These are phyloP conservation scores for Choristoneura fumiferana DNA, from an alignment of 1,140 invertebrate genomes.

Conservation along the genomic window DNA sequence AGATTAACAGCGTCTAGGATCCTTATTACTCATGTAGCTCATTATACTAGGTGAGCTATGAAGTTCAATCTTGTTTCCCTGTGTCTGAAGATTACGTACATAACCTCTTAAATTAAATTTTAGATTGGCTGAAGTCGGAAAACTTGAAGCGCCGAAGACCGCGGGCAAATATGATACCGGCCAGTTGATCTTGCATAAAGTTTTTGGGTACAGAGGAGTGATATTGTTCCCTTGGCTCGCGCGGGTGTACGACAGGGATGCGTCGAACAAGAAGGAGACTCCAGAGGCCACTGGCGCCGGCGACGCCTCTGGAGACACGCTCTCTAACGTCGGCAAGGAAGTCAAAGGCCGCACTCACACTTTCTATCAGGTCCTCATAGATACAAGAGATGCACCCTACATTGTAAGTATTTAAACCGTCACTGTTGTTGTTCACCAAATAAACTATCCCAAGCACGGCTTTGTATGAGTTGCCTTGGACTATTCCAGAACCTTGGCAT, in stretches of 20 bases:
- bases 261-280: constrained; percentile 78
- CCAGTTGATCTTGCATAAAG: constrained; percentile 95
- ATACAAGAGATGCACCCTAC: constrained; percentile 96
- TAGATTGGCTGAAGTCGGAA: constrained; percentile 81
- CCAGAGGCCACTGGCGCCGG: constrained; percentile 42
- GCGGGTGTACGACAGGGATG: constrained; percentile 95
- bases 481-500: no score
- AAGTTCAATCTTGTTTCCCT: constrained; percentile 20
- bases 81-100: constrained; percentile 41
- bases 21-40: constrained; percentile 62
- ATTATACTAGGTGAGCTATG: constrained; percentile 60
- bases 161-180: constrained; percentile 96
- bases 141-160: constrained; percentile 88
- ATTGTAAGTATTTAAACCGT: constrained; percentile 85
- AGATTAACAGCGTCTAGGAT: constrained; percentile 61
- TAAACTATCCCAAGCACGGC: neutral
- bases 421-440: no score
- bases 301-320: constrained; percentile 58
- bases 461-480: constrained; percentile 1
- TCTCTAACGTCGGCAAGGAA: constrained; percentile 86
- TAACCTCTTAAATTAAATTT: constrained; percentile 53
- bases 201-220: constrained; percentile 97
- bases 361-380: constrained; percentile 98
- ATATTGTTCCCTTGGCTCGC: constrained; percentile 97
- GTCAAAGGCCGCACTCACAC: constrained; percentile 94